Percentiles rank a stretch among this genome's conserved stretches.
phyloP scores from a whole-genome alignment of 2,797 vertebrate species.

The Furcifer pardalis region DNA sequence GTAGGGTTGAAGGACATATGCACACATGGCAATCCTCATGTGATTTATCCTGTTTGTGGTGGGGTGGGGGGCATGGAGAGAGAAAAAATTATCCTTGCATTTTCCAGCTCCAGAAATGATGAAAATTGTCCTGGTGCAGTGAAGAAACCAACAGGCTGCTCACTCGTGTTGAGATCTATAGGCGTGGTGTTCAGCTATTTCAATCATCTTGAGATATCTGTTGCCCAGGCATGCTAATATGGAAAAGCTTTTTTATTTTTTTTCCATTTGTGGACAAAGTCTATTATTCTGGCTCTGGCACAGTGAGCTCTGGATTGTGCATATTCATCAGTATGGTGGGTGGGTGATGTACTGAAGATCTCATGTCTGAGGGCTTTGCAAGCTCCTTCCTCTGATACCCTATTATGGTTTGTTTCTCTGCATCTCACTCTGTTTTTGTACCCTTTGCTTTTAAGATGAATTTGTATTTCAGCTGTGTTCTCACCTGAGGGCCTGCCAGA shows the following conservation, averaged over 20 bases:
- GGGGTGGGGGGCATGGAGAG: no score
- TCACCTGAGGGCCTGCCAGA: slow-evolving; percentile 9
- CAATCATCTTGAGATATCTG: neutral
- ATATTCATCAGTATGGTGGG: neutral
- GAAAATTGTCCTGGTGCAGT: neutral
- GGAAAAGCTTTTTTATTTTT: neutral
- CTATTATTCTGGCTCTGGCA: no score
- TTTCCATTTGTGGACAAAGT: neutral
- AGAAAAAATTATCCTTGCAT: neutral
- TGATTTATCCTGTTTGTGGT: neutral
- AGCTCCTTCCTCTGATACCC: neutral
- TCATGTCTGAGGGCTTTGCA: slow-evolving; percentile 1
- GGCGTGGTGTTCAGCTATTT: neutral
- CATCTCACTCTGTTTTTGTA: neutral
- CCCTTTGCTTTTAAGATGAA: slow-evolving; percentile 6
- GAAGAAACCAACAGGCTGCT: neutral
- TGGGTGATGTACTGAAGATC: neutral
- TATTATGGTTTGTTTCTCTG: neutral
- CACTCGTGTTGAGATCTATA: neutral
- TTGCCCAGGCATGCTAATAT: neutral
- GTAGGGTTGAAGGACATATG: neutral
- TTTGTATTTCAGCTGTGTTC: slow-evolving; percentile 22
- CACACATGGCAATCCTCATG: neutral
- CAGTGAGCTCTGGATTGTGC: neutral
- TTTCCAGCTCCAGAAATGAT: neutral